These are phyloP conservation scores for Halictus ligatus DNA, from an alignment of 2,888 invertebrate species.

Conservation along the genomic window DNA sequence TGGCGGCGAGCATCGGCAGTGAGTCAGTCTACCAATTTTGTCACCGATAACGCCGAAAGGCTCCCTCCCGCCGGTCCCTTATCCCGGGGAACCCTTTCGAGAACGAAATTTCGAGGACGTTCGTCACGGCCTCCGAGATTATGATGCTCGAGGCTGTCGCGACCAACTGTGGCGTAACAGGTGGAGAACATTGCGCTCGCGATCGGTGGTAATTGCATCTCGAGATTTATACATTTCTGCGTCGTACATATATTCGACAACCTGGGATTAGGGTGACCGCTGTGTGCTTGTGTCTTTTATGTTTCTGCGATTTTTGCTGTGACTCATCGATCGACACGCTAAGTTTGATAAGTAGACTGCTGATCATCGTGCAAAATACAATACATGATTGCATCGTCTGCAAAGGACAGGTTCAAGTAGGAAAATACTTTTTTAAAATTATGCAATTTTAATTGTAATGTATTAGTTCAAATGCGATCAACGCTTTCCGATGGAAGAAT, in stretches of 20 bases:
- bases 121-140: background rate
- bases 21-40: constrained; percentile 66
- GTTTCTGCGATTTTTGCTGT: background rate
- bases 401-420: background rate
- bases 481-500: too few species aligned
- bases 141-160: background rate
- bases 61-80: background rate
- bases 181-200: background rate
- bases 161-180: background rate
- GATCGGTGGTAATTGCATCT: background rate
- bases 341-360: too few species aligned
- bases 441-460: too few species aligned
- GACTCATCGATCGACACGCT: background rate
- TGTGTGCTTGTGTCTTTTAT: too few species aligned
- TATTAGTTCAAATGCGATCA: too few species aligned
- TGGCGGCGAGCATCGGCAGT: constrained; percentile 60
- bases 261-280: background rate
- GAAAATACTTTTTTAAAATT: too few species aligned
- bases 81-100: constrained; percentile 34
- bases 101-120: background rate
- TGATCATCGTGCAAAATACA: too few species aligned
- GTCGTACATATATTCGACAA: background rate
- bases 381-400: too few species aligned
- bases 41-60: constrained; percentile 43
- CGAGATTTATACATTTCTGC: background rate